A percentile compares a stretch with the other conserved stretches of the same genome.
phyloP scores from a whole-genome alignment of 2,797 vertebrate species.

The Stomatorhinus walkeri region DNA sequence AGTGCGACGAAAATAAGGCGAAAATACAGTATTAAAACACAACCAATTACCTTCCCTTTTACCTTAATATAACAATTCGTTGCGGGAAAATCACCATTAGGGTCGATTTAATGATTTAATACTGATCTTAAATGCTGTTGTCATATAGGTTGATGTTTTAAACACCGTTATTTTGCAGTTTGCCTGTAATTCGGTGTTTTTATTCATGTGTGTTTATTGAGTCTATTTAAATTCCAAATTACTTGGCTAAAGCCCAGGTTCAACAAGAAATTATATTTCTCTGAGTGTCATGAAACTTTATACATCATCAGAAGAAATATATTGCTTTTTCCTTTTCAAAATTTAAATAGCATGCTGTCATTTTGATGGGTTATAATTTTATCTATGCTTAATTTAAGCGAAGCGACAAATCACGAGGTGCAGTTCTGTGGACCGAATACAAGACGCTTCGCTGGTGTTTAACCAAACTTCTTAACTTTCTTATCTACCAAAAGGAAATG shows the following conservation, averaged over 20 bases:
- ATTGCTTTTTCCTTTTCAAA: not conserved
- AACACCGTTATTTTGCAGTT: not conserved
- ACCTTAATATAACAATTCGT: not conserved
- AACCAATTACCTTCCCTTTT: not conserved
- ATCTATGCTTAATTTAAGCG: not conserved
- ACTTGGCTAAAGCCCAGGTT: not conserved
- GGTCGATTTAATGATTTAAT: not conserved
- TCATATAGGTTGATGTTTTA: not conserved
- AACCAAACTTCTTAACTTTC: not conserved
- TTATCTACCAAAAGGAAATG: not conserved
- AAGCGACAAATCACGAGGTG: not conserved
- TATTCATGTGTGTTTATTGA: not conserved
- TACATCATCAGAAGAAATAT: not conserved
- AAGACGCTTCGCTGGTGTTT: not conserved
- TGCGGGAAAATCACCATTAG: not conserved
- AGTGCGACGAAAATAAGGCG: not conserved
- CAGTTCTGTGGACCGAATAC: not conserved
- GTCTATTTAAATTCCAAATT: slow-evolving; percentile 8
- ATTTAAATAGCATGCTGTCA: not conserved
- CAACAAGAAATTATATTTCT: slow-evolving; percentile 11
- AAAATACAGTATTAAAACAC: not conserved
- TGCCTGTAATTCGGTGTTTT: slow-evolving; percentile 2
- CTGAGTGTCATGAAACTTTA: not conserved
- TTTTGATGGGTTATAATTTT: not conserved
- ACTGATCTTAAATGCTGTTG: not conserved